Evolutionary conservation across 2,797 vertebrate genomes (phyloP).

Genomic region (Cichlasoma orientale): DNA sequence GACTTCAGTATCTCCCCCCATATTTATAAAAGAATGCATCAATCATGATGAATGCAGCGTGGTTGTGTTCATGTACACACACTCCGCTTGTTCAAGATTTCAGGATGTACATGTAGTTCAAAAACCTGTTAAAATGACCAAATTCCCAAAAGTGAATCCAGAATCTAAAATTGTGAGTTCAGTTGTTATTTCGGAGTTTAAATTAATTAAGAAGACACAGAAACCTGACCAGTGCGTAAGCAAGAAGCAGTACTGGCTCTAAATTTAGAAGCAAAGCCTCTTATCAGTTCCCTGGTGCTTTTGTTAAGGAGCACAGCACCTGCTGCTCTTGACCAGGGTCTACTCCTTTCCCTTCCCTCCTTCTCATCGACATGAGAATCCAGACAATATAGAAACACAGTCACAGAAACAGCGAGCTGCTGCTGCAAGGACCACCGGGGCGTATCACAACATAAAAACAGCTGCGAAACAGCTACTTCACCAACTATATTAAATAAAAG

Average conservation of each 20-base stretch:
- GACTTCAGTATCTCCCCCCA: no score
- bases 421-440: background rate
- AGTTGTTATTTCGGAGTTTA: background rate
- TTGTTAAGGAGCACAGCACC: conserved; percentile 11
- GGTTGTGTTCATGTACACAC: background rate
- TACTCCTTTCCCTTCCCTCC: background rate
- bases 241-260: background rate
- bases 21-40: no score
- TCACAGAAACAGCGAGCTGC: background rate
- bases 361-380: background rate
- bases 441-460: background rate
- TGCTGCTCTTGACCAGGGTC: conserved; percentile 1
- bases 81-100: background rate
- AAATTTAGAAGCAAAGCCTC: conserved; percentile 19
- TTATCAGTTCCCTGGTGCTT: conserved; percentile 1
- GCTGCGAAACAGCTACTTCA: background rate
- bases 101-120: rapidly evolving
- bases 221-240: background rate
- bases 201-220: background rate
- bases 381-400: background rate
- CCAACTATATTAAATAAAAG: background rate
- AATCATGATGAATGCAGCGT: background rate
- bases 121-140: background rate
- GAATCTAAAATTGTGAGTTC: background rate
- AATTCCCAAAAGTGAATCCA: background rate